A percentile compares a stretch with the other conserved stretches of the same genome.
Conservation (phyloP, 1,140 invertebrate genomes). For the Sminthurides bifidus region DNA sequence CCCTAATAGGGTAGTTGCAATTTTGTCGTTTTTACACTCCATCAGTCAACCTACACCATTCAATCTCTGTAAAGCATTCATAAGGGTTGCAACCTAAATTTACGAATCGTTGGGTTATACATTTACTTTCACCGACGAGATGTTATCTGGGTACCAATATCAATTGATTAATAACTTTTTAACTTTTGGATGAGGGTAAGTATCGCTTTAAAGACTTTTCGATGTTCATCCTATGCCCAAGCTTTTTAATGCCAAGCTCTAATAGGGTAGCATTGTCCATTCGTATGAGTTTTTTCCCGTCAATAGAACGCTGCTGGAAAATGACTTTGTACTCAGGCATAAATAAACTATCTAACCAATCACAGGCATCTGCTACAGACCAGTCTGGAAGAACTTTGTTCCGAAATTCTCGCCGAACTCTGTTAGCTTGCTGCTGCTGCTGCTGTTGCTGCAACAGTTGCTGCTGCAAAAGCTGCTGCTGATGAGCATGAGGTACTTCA, state of each 20-base stretch:
- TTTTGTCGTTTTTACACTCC: no score
- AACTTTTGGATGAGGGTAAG: constrained; percentile 27
- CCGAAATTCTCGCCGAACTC: constrained; percentile 33
- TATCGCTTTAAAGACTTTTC: constrained; percentile 39
- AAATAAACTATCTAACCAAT: constrained; percentile 43
- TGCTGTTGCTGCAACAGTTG: constrained; percentile 39
- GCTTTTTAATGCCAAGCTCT: constrained; percentile 43
- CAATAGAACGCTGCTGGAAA: constrained; percentile 40
- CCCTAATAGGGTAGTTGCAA: no score
- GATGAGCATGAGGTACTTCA: constrained; percentile 31
- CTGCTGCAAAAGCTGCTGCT: constrained; percentile 38
- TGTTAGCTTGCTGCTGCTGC: constrained; percentile 23
- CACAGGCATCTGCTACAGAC: constrained; percentile 41
- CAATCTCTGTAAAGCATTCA: no score
- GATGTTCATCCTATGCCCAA: constrained; percentile 45
- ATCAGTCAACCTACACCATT: no score
- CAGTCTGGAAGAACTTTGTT: constrained; percentile 40
- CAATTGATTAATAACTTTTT: no score
- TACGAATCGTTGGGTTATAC: no score
- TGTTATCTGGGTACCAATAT: no score
- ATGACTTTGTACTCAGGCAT: constrained; percentile 42
- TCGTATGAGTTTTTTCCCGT: constrained; percentile 39
- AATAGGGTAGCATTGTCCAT: constrained; percentile 43
- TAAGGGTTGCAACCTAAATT: no score
- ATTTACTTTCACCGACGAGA: no score